phyloP scores from a whole-genome alignment of 2,797 vertebrate species.

The Aratinga solstitialis region DNA sequence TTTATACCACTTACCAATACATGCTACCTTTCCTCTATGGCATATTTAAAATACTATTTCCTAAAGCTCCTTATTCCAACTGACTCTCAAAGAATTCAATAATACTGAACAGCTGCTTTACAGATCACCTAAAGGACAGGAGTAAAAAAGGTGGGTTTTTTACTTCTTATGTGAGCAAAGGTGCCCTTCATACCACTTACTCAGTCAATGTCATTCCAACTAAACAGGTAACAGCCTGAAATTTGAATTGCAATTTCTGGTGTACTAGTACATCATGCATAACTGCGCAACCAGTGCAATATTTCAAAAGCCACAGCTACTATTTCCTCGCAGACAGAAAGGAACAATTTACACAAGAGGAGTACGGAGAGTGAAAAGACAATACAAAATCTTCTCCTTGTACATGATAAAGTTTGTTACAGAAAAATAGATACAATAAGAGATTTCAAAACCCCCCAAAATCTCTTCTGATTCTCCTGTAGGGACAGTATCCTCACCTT shows the following conservation, averaged over 20 bases:
- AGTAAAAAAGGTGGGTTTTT: background rate
- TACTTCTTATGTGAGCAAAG: background rate
- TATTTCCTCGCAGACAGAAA: background rate
- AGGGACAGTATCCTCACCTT: constrained; percentile 12
- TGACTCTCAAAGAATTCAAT: background rate
- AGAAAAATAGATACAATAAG: background rate
- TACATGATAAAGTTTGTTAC: background rate
- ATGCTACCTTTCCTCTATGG: background rate
- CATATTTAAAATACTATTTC: background rate
- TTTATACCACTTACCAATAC: background rate
- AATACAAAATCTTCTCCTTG: background rate
- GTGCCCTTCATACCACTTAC: background rate
- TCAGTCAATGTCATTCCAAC: background rate
- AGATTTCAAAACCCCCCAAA: background rate
- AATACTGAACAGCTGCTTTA: background rate
- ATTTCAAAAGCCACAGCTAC: background rate
- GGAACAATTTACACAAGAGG: background rate
- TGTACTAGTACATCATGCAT: background rate
- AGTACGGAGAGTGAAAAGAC: background rate
- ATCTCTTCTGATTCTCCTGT: background rate
- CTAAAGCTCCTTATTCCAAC: background rate
- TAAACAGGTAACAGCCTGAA: background rate
- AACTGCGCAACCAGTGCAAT: background rate
- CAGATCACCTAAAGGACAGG: background rate
- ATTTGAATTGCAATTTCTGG: background rate